These are phyloP conservation scores for Urocitellus parryii DNA, from an alignment of 2,113 vertebrate species.

Conservation along the genomic window DNA sequence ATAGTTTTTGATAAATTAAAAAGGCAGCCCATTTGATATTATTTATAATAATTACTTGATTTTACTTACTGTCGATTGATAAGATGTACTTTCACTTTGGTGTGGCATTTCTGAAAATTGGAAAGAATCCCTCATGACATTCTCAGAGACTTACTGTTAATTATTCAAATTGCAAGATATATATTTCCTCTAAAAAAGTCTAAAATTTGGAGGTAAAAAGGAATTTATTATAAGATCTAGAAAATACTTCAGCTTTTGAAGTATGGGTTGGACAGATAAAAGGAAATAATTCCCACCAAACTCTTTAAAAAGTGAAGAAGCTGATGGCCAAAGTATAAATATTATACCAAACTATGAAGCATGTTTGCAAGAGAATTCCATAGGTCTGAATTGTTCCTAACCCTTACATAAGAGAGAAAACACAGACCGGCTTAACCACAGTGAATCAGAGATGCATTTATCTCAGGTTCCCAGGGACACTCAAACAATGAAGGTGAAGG, in stretches of 20 bases:
- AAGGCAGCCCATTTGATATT: background rate
- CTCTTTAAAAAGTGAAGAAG: background rate
- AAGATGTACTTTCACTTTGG: background rate
- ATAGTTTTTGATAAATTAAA: background rate
- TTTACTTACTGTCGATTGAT: background rate
- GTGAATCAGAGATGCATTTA: background rate
- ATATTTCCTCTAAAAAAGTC: background rate
- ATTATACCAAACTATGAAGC: background rate
- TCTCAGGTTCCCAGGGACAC: background rate
- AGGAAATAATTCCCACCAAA: background rate
- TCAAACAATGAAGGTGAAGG: background rate
- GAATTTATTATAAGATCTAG: background rate
- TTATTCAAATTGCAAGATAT: background rate
- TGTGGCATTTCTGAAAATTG: background rate
- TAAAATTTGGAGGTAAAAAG: background rate
- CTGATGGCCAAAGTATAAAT: background rate
- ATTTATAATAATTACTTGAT: background rate
- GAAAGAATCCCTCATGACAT: background rate
- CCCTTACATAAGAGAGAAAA: background rate
- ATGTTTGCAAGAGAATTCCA: background rate
- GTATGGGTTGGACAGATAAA: background rate
- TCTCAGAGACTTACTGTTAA: background rate
- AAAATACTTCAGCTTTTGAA: background rate
- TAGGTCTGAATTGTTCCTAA: background rate
- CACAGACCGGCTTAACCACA: background rate